A percentile compares a stretch with the other conserved stretches of the same genome.
phyloP scores from a whole-genome alignment of 2,888 invertebrate species.

The Nasonovia ribisnigri region DNA sequence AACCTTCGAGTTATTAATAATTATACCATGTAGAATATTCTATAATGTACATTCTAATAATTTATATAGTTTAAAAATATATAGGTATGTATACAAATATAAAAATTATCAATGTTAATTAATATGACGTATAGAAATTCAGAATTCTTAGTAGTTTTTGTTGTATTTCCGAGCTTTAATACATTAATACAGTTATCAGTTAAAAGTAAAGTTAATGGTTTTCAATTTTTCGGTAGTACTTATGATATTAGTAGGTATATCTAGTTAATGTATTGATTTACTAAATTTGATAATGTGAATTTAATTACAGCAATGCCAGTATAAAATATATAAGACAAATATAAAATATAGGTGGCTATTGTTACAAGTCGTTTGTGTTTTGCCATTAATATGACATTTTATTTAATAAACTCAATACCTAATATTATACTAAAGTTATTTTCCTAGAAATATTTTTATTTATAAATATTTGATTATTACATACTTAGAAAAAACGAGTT shows the following conservation, averaged over 20 bases:
- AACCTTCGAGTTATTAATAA: slow-evolving; percentile 20
- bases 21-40: background rate
- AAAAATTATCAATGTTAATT: background rate
- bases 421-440: background rate
- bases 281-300: background rate
- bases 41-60: background rate
- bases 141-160: background rate
- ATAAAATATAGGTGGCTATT: background rate
- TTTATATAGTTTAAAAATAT: background rate
- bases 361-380: background rate
- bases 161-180: background rate
- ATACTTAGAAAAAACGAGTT: background rate
- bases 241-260: background rate
- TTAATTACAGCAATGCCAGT: background rate
- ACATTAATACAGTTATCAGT: background rate
- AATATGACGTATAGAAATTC: background rate
- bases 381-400: background rate
- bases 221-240: background rate
- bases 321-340: background rate
- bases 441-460: background rate
- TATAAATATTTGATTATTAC: background rate
- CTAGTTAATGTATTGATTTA: background rate
- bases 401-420: background rate
- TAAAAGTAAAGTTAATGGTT: background rate
- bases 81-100: background rate